Evolutionary conservation across 2,888 invertebrate genomes (phyloP), one percentile per base, ranked within the genome.

Genomic region (Polydrusus pterygomalis): DNA sequence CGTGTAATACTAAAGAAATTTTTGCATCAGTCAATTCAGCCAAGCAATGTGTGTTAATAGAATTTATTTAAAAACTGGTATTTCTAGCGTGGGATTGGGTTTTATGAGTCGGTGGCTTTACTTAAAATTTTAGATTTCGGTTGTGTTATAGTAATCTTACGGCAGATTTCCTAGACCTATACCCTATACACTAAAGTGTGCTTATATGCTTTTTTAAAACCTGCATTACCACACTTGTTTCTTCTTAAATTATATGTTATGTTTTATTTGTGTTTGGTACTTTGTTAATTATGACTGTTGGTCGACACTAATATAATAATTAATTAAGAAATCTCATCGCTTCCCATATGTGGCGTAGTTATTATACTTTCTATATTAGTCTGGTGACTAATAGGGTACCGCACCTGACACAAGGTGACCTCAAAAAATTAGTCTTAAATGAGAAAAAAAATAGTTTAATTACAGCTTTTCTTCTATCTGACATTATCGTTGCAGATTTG

Each of bases 31-130:
- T 51, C 38, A 47, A 65, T 54, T 40, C 63, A 68, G 18, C 34
- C 38, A 47, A 65, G 17, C 68, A 63, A 49, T 45, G 64, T 67
- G 73, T 67, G 60, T 63, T 58, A 60, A 49, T 60, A 60, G 58
- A 73, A 65, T 62, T 74, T 68, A 74, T 69, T 72, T 68, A 51
- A 74, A 74, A 74, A 69, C 74, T 54, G 74, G 74, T 74, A 74
- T 74, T 68, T 74, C 34, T 47, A n/a, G 69, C 54, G 74, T 74
- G 74, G 74, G 74, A 63, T 60, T 58, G 45, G 20, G 20, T 51
- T 51, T 43, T 63, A 63, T 63, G 74, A 73, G 60, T 73, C 67
- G 67, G 15, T 56, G 45, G 62, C 47, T 13, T 25, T 56, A 11
- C 18, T 54, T n/a, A 20, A 45, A 49, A 30, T 49, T 64, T 47